Percentiles rank a stretch among this genome's conserved stretches.
These are phyloP conservation scores for Elegia similella DNA, from an alignment of 2,888 invertebrate genomes.

Conservation along the genomic window DNA sequence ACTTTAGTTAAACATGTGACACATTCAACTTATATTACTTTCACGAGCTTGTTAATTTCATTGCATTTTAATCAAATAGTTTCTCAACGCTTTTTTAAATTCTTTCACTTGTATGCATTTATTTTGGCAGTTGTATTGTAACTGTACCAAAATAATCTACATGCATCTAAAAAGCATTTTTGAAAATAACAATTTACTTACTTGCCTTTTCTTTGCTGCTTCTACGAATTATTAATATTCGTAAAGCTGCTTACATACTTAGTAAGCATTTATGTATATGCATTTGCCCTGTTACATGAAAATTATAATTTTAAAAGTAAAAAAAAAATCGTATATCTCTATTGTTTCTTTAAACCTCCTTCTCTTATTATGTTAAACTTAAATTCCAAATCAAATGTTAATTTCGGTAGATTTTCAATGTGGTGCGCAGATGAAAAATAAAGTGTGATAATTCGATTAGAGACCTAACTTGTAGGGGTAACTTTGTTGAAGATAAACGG, in stretches of 20 bases:
- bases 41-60: not conserved
- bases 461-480: slow-evolving; percentile 39
- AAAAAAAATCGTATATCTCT: too few species aligned
- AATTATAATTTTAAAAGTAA: too few species aligned
- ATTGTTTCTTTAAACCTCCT: too few species aligned
- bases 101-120: not conserved
- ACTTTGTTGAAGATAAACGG: slow-evolving; percentile 33
- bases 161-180: too few species aligned
- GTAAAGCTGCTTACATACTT: too few species aligned
- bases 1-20: not conserved
- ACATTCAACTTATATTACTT: too few species aligned
- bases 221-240: too few species aligned
- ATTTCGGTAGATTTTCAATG: not conserved
- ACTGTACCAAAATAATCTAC: too few species aligned
- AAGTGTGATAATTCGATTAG: slow-evolving; percentile 46
- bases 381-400: not conserved
- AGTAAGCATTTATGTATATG: too few species aligned
- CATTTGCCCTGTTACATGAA: too few species aligned
- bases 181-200: too few species aligned
- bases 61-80: not conserved
- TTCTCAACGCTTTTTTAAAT: not conserved
- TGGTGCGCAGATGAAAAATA: slow-evolving; percentile 7
- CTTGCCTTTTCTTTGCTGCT: too few species aligned
- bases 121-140: not conserved
- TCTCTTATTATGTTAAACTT: not conserved